phyloP scores from a whole-genome alignment of 2,888 invertebrate species.

The Esperia sulphurella region DNA sequence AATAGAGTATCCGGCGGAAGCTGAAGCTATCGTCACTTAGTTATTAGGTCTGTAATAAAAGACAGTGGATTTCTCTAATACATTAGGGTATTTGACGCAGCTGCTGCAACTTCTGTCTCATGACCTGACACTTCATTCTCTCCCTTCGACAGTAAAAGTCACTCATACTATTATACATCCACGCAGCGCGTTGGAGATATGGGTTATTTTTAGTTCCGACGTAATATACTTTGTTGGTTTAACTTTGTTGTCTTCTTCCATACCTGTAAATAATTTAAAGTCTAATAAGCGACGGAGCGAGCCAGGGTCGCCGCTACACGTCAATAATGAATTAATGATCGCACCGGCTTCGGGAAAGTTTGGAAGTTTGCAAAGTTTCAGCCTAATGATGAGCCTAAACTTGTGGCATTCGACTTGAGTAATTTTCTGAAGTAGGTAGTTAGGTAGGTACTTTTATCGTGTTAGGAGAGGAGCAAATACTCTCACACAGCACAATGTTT shows the following conservation, averaged over 20 bases:
- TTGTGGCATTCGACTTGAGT: not conserved
- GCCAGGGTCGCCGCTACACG: not conserved
- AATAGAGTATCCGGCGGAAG: too few relatives aligned
- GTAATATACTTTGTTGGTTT: too few relatives aligned
- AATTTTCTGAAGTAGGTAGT: not conserved
- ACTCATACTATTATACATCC: not conserved
- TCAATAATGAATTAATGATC: conserved; percentile 10
- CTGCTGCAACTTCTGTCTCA: too few relatives aligned
- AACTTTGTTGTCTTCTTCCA: too few relatives aligned
- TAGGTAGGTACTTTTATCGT: too few relatives aligned
- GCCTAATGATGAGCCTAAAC: conserved; percentile 12
- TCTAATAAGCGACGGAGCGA: not conserved
- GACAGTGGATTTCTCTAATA: too few relatives aligned
- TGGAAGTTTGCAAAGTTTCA: conserved; percentile 1
- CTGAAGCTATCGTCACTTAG: too few relatives aligned
- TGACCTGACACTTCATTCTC: not conserved
- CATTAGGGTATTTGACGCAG: too few relatives aligned
- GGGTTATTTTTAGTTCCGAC: not conserved
- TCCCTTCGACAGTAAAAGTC: too few relatives aligned
- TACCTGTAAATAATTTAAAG: not conserved
- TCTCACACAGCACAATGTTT: too few relatives aligned
- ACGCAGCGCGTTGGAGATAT: not conserved
- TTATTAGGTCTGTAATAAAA: too few relatives aligned
- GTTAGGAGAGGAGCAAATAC: too few relatives aligned
- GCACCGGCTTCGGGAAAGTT: not conserved